Evolutionary conservation across 2,797 vertebrate species (phyloP).

Genomic region (Falco cherrug): DNA sequence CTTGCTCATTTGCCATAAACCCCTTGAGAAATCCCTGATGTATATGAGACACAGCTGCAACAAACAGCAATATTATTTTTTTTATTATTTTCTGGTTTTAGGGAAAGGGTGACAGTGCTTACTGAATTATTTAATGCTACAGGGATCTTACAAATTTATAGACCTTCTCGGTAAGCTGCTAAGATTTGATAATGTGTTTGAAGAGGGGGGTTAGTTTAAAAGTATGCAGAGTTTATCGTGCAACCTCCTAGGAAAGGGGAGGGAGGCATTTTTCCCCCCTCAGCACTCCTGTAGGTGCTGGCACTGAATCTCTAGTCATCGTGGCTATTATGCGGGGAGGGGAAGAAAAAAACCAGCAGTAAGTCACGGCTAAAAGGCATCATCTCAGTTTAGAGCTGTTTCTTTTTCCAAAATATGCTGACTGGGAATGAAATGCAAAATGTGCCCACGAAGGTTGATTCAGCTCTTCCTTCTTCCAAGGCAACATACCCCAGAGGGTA

Average conservation of each 20-base stretch:
- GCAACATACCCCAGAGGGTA: not conserved
- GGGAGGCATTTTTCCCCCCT: not conserved
- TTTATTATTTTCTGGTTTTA: not conserved
- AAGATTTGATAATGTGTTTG: not conserved
- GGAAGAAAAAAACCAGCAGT: not conserved
- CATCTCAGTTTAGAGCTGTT: not conserved
- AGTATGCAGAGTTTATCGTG: not conserved
- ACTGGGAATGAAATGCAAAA: not conserved
- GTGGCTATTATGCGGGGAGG: not conserved
- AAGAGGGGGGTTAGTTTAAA: not conserved
- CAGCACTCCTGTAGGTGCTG: not conserved
- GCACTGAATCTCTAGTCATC: not conserved
- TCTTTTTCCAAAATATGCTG: not conserved
- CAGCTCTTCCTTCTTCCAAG: not conserved
- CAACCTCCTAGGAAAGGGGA: not conserved
- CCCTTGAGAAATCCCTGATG: not conserved
- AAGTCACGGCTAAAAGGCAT: not conserved
- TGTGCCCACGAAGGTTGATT: not conserved
- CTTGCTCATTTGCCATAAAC: slow-evolving; percentile 38
- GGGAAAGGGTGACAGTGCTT: not conserved
- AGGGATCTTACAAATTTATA: not conserved
- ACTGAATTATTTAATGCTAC: slow-evolving; percentile 15
- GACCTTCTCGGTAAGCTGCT: not conserved
- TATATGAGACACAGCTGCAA: not conserved
- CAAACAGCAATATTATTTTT: not conserved